phyloP scores from a whole-genome alignment of 2,888 invertebrate species.

The Thecophora atra region DNA sequence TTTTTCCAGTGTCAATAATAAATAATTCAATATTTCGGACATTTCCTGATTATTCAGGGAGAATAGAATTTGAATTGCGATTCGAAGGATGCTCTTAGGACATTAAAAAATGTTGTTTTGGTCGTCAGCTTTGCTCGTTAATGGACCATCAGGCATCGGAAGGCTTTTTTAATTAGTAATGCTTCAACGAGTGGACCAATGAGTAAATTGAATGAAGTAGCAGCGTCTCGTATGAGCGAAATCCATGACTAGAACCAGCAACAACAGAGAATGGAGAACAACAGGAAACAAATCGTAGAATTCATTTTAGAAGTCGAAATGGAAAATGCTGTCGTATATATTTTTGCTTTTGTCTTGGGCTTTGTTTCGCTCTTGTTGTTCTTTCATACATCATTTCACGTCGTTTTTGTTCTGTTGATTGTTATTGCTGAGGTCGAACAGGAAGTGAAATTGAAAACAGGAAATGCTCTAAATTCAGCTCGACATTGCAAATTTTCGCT shows the following conservation, averaged over 20 bases:
- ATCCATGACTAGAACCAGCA: neutral
- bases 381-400: neutral
- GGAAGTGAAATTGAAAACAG: slow-evolving; percentile 20
- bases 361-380: neutral
- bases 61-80: too few relatives aligned
- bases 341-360: neutral
- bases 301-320: neutral
- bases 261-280: neutral
- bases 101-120: neutral
- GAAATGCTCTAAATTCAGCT: neutral
- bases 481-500: slow-evolving; percentile 1
- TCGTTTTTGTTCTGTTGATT: neutral
- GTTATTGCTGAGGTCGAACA: slow-evolving; percentile 8
- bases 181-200: slow-evolving; percentile 5
- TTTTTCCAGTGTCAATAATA: too few relatives aligned
- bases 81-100: neutral
- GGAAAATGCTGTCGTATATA: neutral
- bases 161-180: slow-evolving; percentile 18
- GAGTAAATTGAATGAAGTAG: slow-evolving; percentile 2
- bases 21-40: too few relatives aligned
- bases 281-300: slow-evolving; percentile 5
- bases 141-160: neutral
- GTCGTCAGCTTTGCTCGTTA: neutral
- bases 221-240: neutral
- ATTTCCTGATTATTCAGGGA: too few relatives aligned